These are phyloP conservation scores for Balaenoptera acutorostrata DNA, from an alignment of 2,113 vertebrate species.

Conservation along the genomic window DNA sequence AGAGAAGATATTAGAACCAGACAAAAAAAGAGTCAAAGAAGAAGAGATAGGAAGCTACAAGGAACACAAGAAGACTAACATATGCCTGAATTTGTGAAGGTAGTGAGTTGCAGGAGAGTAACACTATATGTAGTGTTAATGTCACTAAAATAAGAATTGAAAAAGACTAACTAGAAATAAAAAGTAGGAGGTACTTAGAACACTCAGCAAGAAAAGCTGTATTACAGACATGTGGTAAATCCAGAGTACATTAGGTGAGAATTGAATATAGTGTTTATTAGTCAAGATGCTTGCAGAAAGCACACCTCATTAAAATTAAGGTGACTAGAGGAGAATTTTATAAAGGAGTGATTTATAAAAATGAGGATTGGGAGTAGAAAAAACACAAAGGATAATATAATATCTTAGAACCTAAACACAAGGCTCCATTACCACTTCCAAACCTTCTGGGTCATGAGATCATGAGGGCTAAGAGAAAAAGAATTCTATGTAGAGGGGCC, in stretches of 20 bases:
- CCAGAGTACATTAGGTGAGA: neutral
- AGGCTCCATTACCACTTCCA: neutral
- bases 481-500: neutral
- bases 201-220: neutral
- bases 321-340: neutral
- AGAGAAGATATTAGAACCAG: neutral
- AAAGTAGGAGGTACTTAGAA: neutral
- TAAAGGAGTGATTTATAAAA: neutral
- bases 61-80: neutral
- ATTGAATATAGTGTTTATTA: neutral
- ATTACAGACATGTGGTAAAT: neutral
- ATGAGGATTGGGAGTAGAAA: neutral
- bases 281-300: neutral
- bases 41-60: neutral
- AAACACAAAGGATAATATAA: neutral
- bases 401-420: neutral
- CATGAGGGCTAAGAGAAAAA: neutral
- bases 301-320: neutral
- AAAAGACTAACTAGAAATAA: neutral
- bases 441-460: neutral
- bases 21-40: neutral
- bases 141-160: neutral
- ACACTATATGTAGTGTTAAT: neutral
- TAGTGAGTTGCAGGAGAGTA: neutral
- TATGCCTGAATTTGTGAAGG: neutral